Evolutionary conservation across 2,113 vertebrate genomes (phyloP).

Genomic region (Illadopsis cleaveri): DNA sequence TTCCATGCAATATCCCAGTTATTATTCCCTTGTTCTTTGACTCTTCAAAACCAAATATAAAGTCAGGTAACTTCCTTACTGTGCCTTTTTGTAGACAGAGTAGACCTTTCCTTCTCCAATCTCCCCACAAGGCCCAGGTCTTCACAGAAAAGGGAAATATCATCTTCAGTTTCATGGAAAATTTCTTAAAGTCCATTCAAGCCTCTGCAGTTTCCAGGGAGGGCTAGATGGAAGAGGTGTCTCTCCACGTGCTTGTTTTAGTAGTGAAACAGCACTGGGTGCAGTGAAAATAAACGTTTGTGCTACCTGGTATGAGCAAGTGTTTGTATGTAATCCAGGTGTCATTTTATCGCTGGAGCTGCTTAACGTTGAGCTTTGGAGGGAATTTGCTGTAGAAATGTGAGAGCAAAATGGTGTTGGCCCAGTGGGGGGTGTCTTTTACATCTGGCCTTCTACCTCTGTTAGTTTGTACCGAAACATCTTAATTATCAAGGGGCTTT

Average conservation of each 20-base stretch:
- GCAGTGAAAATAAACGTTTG: neutral
- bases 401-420: neutral
- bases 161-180: neutral
- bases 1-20: neutral
- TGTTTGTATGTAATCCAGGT: neutral
- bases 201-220: neutral
- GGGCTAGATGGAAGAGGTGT: too few relatives aligned
- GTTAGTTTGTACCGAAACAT: neutral
- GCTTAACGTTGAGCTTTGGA: fast-evolving
- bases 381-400: neutral
- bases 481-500: neutral
- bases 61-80: neutral
- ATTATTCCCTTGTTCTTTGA: neutral
- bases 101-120: neutral
- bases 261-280: neutral
- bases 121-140: neutral
- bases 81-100: neutral
- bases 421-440: neutral
- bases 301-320: neutral
- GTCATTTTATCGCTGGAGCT: neutral
- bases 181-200: neutral
- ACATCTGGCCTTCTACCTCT: neutral
- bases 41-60: neutral
- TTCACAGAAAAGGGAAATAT: neutral
- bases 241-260: fast-evolving